Evolutionary conservation across 1,140 invertebrate genomes (phyloP).

Genomic region (Cheumatopsyche charites): DNA sequence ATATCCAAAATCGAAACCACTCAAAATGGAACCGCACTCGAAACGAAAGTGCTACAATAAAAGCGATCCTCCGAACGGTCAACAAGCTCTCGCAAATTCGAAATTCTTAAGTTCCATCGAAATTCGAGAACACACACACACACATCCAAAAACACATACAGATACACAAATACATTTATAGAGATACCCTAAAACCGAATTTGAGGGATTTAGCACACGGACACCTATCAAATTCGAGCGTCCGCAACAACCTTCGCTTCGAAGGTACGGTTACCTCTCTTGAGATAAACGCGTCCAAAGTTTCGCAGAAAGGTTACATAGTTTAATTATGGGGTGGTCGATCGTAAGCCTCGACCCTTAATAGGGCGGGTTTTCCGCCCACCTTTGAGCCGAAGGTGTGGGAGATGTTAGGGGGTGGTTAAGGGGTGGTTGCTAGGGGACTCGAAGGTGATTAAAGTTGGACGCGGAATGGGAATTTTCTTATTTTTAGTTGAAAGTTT

Average conservation of each 20-base stretch:
- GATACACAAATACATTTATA: constrained; percentile 11
- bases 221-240: constrained; percentile 36
- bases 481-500: not conserved
- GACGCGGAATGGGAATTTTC: constrained; percentile 29
- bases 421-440: constrained; percentile 36
- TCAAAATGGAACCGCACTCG: not conserved
- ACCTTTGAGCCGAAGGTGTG: too few relatives aligned
- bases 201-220: constrained; percentile 28
- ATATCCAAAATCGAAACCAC: too few relatives aligned
- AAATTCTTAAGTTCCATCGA: constrained; percentile 37
- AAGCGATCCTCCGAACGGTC: not conserved
- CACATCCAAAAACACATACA: not conserved
- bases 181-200: not conserved
- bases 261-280: constrained; percentile 44
- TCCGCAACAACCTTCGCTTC: constrained; percentile 35
- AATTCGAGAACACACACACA: not conserved
- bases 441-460: constrained; percentile 35
- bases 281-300: constrained; percentile 47
- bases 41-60: not conserved
- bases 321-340: constrained; percentile 46
- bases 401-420: constrained; percentile 15
- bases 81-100: constrained; percentile 12
- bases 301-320: constrained; percentile 47
- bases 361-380: constrained; percentile 21
- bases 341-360: constrained; percentile 28